phyloP scores from a whole-genome alignment of 2,888 invertebrate genomes.

The Campoletis raptor region DNA sequence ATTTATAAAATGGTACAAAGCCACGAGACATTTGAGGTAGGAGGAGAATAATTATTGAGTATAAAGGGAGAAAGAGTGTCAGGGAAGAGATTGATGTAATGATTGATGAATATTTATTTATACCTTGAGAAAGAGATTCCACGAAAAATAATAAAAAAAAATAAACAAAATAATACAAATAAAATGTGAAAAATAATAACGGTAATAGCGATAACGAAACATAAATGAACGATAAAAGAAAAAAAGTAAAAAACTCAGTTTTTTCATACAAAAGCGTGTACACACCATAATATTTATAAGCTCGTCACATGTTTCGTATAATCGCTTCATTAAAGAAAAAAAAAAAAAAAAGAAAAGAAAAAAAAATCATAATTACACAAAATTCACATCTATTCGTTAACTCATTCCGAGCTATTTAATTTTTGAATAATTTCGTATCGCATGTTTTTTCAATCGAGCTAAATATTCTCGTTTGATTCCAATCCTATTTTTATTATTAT shows the following conservation, averaged over 20 bases:
- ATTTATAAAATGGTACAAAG: background rate
- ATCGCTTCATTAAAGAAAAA: background rate
- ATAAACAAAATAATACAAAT: background rate
- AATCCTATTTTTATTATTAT: background rate
- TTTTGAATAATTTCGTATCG: background rate
- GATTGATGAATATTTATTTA: slow-evolving; percentile 4
- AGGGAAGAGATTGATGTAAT: background rate
- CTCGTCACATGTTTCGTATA: background rate
- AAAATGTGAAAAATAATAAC: background rate
- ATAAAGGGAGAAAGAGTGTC: background rate
- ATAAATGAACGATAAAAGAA: background rate
- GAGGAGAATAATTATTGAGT: background rate
- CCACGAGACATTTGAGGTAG: background rate
- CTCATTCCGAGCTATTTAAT: background rate
- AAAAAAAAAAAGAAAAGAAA: background rate
- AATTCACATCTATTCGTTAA: background rate
- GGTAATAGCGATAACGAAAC: background rate
- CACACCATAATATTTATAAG: background rate
- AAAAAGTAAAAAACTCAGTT: background rate
- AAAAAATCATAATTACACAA: background rate
- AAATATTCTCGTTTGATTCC: background rate
- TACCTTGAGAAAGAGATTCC: background rate
- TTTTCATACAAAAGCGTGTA: background rate
- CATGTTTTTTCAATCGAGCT: background rate
- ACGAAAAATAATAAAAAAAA: background rate